phyloP scores from a whole-genome alignment of 1,140 invertebrate genomes.

The Hylaeus volcanicus region DNA sequence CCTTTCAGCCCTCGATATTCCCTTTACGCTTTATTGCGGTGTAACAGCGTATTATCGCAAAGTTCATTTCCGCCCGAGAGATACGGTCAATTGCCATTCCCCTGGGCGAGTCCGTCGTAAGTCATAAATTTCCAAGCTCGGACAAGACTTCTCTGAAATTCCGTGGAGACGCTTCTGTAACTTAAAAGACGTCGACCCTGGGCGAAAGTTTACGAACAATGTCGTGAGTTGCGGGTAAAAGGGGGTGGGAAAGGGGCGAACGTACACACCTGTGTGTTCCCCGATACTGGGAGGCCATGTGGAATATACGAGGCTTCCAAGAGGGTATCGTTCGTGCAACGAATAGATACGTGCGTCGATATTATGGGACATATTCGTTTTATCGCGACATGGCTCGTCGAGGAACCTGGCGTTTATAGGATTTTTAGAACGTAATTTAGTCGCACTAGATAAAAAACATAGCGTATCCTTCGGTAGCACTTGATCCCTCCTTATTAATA shows the following conservation, averaged over 20 bases:
- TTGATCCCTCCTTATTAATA: no score
- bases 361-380: neutral
- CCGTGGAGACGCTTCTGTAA: neutral
- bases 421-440: no score
- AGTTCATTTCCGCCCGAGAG: neutral
- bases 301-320: neutral
- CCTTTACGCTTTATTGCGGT: neutral
- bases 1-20: neutral
- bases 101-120: no score
- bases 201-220: constrained; percentile 14
- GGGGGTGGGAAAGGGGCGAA: no score
- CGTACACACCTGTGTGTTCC: neutral
- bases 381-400: no score
- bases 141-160: neutral
- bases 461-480: no score
- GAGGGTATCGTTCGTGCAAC: neutral
- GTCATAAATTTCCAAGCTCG: constrained; percentile 8
- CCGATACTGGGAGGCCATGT: neutral
- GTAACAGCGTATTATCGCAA: constrained; percentile 12
- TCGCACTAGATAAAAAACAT: no score
- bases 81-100: neutral
- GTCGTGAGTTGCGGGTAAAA: neutral
- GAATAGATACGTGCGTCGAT: constrained; percentile 2
- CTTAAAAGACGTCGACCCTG: neutral
- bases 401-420: no score